phyloP scores from a whole-genome alignment of 2,797 vertebrate species.

The Arrhamphus sclerolepis region DNA sequence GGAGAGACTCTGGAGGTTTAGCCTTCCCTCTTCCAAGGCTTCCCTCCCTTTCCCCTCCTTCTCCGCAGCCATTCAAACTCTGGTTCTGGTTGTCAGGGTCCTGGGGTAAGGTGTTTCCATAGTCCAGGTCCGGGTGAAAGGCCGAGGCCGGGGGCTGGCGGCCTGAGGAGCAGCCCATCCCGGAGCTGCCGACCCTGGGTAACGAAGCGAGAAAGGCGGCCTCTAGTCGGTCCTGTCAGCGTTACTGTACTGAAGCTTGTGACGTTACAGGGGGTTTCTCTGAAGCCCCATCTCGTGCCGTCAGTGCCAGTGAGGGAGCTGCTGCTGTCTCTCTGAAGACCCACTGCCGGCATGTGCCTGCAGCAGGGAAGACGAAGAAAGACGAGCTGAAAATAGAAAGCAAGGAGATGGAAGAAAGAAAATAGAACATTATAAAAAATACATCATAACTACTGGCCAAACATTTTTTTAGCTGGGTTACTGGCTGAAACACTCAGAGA shows the following conservation, averaged over 20 bases:
- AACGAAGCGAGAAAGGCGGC: constrained; percentile 7
- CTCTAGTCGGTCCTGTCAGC: constrained; percentile 12
- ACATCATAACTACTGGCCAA: constrained; percentile 14
- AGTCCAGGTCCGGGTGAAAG: constrained; percentile 73
- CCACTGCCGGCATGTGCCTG: constrained; percentile 64
- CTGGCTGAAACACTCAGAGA: constrained; percentile 19
- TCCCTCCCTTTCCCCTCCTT: constrained; percentile 33
- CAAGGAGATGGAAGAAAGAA: constrained; percentile 14
- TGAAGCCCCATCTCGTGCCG: constrained; percentile 27
- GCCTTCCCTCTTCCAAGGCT: constrained; percentile 36
- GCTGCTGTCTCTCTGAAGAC: constrained; percentile 28
- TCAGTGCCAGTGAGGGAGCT: constrained; percentile 2
- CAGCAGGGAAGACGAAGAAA: constrained; percentile 41
- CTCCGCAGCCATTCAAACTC: constrained; percentile 45
- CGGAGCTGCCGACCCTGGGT: constrained; percentile 38
- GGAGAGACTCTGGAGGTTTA: constrained; percentile 78
- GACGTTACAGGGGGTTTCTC: constrained; percentile 36
- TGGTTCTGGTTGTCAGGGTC: constrained; percentile 67
- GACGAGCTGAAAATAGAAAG: constrained; percentile 36
- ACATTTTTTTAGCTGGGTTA: constrained; percentile 8
- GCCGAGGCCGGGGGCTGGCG: constrained; percentile 80
- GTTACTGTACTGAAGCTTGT: constrained; percentile 22
- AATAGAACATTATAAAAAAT: constrained; percentile 9
- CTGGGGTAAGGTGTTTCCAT: constrained; percentile 57
- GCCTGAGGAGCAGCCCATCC: constrained; percentile 90